Percentiles rank a stretch among this genome's conserved stretches.
These are phyloP conservation scores for Passer montanus DNA, from an alignment of 2,113 vertebrate species.

Conservation along the genomic window DNA sequence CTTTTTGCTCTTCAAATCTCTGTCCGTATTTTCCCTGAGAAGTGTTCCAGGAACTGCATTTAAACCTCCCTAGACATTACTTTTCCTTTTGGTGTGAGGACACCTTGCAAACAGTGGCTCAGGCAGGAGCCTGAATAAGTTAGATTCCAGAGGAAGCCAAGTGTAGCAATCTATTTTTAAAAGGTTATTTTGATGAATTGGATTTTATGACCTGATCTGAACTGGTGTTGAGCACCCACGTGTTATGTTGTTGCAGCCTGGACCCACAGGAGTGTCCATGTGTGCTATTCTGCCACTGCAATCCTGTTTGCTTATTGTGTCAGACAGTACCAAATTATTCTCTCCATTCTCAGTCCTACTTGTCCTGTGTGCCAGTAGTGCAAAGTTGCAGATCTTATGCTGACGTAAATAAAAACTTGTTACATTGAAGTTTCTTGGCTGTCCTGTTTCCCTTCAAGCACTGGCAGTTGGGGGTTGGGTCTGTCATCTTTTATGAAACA, in stretches of 20 bases:
- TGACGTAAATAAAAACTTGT: not conserved
- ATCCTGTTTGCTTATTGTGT: not conserved
- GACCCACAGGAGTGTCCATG: not conserved
- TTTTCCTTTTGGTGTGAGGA: not conserved
- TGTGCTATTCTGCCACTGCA: not conserved
- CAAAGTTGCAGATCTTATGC: not conserved
- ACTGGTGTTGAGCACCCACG: not conserved
- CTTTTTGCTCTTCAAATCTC: not conserved
- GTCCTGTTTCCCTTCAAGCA: not conserved
- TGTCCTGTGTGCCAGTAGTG: not conserved
- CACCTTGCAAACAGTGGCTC: not conserved
- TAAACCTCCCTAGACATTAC: conserved; percentile 1
- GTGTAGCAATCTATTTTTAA: conserved; percentile 55
- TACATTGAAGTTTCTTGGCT: not conserved
- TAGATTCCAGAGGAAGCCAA: conserved; percentile 16
- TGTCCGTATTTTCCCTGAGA: not conserved
- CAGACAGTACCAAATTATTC: not conserved
- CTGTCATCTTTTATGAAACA: not conserved
- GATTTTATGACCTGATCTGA: conserved; percentile 60
- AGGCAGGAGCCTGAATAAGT: conserved; percentile 19
- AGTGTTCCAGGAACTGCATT: conserved; percentile 17
- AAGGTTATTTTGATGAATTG: conserved; percentile 51
- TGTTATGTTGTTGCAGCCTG: not conserved
- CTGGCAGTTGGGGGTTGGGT: not conserved
- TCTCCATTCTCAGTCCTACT: not conserved